phyloP scores from a whole-genome alignment of 1,140 invertebrate genomes.

The Drosophila yakuba region DNA sequence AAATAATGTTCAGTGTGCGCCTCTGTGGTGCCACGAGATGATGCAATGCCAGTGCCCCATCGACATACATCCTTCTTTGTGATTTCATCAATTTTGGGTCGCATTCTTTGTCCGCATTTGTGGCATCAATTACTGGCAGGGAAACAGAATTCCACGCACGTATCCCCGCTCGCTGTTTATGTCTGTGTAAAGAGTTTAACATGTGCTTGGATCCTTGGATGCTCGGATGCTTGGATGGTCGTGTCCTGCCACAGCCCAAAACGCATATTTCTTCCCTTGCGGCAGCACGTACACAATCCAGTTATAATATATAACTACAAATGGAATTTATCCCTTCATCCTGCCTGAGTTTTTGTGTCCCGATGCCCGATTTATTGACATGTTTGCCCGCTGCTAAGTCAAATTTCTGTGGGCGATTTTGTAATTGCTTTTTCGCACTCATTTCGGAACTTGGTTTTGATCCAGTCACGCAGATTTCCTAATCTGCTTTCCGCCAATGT shows the following conservation, averaged over 20 bases:
- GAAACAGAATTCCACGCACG: slow-evolving; percentile 73
- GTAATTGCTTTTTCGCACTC: slow-evolving; percentile 31
- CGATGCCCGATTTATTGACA: slow-evolving; percentile 52
- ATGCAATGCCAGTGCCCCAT: slow-evolving; percentile 37
- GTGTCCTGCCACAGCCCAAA: slow-evolving; percentile 50
- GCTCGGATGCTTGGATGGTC: slow-evolving; percentile 37
- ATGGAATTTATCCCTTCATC: slow-evolving; percentile 54
- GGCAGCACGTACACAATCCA: slow-evolving; percentile 56
- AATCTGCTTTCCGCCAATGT: neutral
- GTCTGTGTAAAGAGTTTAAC: slow-evolving; percentile 81
- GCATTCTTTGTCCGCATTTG: slow-evolving; percentile 34
- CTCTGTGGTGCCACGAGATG: slow-evolving; percentile 11
- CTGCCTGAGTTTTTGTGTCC: neutral
- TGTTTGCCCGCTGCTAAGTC: slow-evolving; percentile 23
- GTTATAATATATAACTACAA: slow-evolving; percentile 61
- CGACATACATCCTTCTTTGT: slow-evolving; percentile 41
- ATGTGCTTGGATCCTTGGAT: slow-evolving; percentile 47
- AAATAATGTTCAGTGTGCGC: neutral
- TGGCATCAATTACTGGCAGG: slow-evolving; percentile 68
- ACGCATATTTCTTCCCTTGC: slow-evolving; percentile 49
- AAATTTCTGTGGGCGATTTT: slow-evolving; percentile 16
- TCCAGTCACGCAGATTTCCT: slow-evolving; percentile 16
- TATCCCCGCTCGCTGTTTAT: slow-evolving; percentile 75
- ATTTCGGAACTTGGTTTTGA: slow-evolving; percentile 8
- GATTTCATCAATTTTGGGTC: slow-evolving; percentile 69